Conservation (phyloP, 1,140 invertebrate species). For the Proales similis region DNA sequence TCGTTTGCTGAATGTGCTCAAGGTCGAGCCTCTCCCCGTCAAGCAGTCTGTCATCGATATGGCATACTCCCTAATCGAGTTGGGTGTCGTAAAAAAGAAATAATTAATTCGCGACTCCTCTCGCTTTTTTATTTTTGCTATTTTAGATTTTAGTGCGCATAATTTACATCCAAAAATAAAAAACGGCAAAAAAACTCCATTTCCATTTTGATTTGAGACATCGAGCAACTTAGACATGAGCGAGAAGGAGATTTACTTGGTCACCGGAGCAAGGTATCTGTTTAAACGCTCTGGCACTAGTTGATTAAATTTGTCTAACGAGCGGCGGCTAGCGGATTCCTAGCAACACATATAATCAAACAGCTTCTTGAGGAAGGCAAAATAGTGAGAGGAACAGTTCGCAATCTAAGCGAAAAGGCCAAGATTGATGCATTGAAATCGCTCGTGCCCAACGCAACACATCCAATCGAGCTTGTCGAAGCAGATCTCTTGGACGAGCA, state of each 20-base stretch:
- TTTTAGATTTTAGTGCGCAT: too few relatives aligned
- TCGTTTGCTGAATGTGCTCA: constrained; percentile 52
- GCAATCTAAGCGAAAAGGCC: constrained; percentile 54
- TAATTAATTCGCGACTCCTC: too few relatives aligned
- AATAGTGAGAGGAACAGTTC: constrained; percentile 56
- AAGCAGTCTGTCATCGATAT: constrained; percentile 55
- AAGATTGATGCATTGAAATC: constrained; percentile 50
- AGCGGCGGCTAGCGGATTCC: constrained; percentile 57
- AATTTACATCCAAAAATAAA: too few relatives aligned
- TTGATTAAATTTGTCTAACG: not conserved
- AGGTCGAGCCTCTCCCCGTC: constrained; percentile 47
- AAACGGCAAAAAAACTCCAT: too few relatives aligned
- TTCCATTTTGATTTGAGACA: too few relatives aligned
- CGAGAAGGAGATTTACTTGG: too few relatives aligned
- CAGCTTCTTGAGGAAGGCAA: constrained; percentile 55
- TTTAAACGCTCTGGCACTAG: too few relatives aligned
- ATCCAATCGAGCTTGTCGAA: constrained; percentile 54
- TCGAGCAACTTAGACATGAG: too few relatives aligned
- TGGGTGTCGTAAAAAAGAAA: constrained; percentile 53
- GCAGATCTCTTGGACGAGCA: constrained; percentile 49
- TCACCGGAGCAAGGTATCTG: too few relatives aligned
- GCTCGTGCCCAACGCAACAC: constrained; percentile 49
- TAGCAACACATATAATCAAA: constrained; percentile 57
- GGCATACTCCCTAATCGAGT: constrained; percentile 55
- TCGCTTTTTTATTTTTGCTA: too few relatives aligned